Evolutionary conservation across 2,113 vertebrate genomes (phyloP).

Genomic region (Ceyx melanurus): DNA sequence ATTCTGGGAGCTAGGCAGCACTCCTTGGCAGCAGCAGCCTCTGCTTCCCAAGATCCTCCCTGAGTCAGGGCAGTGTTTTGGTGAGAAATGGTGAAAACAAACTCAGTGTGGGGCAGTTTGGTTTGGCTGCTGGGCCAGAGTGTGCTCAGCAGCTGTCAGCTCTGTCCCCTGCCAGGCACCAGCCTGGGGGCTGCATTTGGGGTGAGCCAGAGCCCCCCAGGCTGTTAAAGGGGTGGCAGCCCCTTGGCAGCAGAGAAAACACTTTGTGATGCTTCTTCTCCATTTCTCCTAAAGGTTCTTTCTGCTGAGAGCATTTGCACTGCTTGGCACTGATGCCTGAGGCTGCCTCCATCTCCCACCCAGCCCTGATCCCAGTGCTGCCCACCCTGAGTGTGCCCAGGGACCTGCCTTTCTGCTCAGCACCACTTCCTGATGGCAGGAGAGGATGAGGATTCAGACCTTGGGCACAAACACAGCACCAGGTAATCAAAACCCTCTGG

Average conservation of each 20-base stretch:
- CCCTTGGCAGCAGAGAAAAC: background rate
- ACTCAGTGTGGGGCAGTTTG: background rate
- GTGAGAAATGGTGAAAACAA: background rate
- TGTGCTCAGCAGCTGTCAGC: background rate
- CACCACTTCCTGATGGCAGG: background rate
- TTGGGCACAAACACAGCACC: background rate
- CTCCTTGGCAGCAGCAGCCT: slow-evolving; percentile 28
- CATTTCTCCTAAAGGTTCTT: background rate
- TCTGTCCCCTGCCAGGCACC: background rate
- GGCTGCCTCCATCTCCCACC: background rate
- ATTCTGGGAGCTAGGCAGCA: slow-evolving; percentile 35
- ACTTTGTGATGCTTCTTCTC: background rate
- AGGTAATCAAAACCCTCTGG: slow-evolving; percentile 5
- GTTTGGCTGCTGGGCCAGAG: background rate
- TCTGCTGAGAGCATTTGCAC: background rate
- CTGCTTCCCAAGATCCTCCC: background rate
- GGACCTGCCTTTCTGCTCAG: background rate
- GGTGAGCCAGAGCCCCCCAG: background rate
- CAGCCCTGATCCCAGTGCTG: background rate
- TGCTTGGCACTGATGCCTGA: background rate
- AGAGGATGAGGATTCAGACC: background rate
- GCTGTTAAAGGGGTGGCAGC: background rate
- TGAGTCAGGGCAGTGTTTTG: background rate
- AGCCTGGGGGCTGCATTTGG: background rate
- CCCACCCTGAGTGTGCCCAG: background rate